Evolutionary conservation across 1,140 invertebrate species (phyloP), one percentile per base, ranked within the genome.

Genomic region (Anastrepha obliqua): DNA sequence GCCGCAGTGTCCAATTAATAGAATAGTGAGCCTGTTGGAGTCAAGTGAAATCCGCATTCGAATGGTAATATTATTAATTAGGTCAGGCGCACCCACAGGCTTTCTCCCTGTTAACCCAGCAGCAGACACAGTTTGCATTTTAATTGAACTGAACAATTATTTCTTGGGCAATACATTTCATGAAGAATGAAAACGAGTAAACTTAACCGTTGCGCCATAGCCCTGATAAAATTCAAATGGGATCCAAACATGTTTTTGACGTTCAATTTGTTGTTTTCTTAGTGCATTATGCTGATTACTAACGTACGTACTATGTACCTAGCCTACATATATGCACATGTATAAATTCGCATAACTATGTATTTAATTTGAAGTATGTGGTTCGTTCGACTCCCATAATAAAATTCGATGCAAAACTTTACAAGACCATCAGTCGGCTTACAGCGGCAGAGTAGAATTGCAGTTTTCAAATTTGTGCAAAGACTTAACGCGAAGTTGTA

Each of bases 51-150:
- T 58, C n/a, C 74, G 13, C n/a, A 81, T 8, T 51, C 44, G 17
- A 74, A 55, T 13, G 74, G 4, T 81, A 55, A 20, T 13, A 55
- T 58, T 81, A 7, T 47, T 81, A 81, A 81, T 81, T 81, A 81
- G 74, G 74, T 20, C 74, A 81, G 74, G 11, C 47, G 47, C n/a
- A n/a, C n/a, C 74, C n/a, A 29, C 64, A 81, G n/a, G 47, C 47
- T 29, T 81, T 81, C 74, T 42, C 20, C 51, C 47, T 55, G 74
- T 55, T 3, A 20, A 29, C 74, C 47, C 13, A 20, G 4, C 60
- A 44, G 74, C 20, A 39, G 74, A 51, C 74, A 55, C n/a, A 81
- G 74, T 81, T 81, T n/a, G 74, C 74, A 81, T 81, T 81, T 81
- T 11, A 55, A 55, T 81, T 81, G 74, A 51, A 81, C 8, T 81